phyloP scores from a whole-genome alignment of 2,888 invertebrate species.

The Axea sp. region DNA sequence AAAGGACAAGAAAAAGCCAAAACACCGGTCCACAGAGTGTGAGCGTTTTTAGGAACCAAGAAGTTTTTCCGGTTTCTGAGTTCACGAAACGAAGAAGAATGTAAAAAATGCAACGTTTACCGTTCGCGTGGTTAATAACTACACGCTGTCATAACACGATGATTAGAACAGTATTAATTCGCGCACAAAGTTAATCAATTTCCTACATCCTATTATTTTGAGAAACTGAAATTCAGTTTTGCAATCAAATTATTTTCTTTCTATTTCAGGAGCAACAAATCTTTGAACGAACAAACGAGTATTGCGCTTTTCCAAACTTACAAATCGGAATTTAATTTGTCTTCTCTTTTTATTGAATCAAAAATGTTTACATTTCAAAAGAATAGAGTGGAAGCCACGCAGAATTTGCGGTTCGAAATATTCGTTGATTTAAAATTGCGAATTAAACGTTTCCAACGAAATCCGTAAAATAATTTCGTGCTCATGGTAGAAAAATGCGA shows the following conservation, averaged over 20 bases:
- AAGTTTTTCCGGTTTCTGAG: conserved; percentile 69
- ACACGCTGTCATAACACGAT: conserved; percentile 15
- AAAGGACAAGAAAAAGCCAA: conserved; percentile 35
- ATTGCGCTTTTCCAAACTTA: too few species aligned
- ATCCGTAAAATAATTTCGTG: too few species aligned
- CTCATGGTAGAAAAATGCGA: conserved; percentile 11
- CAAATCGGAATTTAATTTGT: too few species aligned
- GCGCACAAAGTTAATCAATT: too few species aligned
- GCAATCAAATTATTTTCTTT: conserved; percentile 19
- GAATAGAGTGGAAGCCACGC: too few species aligned
- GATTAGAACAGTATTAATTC: conserved; percentile 24
- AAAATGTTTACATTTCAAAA: too few species aligned
- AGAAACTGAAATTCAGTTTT: too few species aligned
- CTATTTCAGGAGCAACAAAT: conserved; percentile 49
- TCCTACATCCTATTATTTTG: neutral
- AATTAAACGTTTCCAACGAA: too few species aligned
- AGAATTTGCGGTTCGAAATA: too few species aligned
- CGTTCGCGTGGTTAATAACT: conserved; percentile 44
- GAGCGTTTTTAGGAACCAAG: conserved; percentile 52
- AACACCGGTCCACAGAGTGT: conserved; percentile 45
- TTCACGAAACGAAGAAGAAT: conserved; percentile 68
- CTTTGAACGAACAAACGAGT: conserved; percentile 44
- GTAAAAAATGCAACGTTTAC: conserved; percentile 41
- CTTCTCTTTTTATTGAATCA: too few species aligned
- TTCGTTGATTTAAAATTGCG: too few species aligned